These are phyloP conservation scores for Yponomeuta evonymella DNA, from an alignment of 2,888 invertebrate species.

Conservation along the genomic window DNA sequence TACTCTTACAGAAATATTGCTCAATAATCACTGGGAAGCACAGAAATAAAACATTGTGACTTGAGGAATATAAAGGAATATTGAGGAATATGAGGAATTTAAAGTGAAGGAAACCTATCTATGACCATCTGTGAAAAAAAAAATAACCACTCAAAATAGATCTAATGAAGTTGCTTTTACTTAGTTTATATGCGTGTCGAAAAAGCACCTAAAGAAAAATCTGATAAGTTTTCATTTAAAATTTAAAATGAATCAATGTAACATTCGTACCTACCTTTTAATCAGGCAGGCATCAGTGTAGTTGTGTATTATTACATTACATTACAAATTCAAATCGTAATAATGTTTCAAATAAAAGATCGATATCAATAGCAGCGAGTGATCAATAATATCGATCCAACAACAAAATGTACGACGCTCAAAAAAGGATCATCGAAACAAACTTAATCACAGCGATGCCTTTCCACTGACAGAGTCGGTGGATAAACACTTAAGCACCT, in stretches of 20 bases:
- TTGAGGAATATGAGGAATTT: too few relatives aligned
- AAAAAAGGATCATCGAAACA: conserved; percentile 4
- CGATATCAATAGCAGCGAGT: conserved; percentile 7
- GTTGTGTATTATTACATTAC: conserved; percentile 21
- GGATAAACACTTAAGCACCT: not conserved
- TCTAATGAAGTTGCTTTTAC: too few relatives aligned
- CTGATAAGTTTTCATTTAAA: not conserved
- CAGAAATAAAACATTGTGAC: too few relatives aligned
- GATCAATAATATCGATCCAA: conserved; percentile 8
- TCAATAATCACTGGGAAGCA: too few relatives aligned
- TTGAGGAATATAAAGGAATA: too few relatives aligned
- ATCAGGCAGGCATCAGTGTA: conserved; percentile 21
- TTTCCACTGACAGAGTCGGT: not conserved
- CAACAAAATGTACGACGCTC: conserved; percentile 1
- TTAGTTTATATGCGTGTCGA: not conserved
- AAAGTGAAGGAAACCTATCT: too few relatives aligned
- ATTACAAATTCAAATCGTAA: conserved; percentile 10
- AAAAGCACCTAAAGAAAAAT: not conserved
- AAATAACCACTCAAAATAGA: too few relatives aligned
- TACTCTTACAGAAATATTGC: too few relatives aligned
- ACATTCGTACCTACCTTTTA: not conserved
- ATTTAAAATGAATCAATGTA: not conserved
- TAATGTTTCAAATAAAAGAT: conserved; percentile 7
- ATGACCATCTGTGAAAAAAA: too few relatives aligned
- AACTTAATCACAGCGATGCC: not conserved